Conservation (phyloP, 2,888 invertebrate genomes). For the Drosophila meridiana region DNA sequence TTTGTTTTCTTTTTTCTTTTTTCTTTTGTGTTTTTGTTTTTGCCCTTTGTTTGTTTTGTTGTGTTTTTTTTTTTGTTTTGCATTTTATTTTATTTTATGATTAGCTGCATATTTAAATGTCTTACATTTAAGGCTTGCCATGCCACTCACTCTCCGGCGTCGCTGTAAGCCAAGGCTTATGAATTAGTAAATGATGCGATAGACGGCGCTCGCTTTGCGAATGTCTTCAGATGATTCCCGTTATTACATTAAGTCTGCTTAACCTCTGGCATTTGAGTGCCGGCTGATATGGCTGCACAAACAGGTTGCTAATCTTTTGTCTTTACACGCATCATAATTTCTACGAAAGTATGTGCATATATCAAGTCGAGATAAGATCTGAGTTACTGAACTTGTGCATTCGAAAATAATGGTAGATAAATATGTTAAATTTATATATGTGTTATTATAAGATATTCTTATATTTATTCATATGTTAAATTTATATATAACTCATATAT, state of each 20-base stretch:
- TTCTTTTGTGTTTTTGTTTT: too few species aligned
- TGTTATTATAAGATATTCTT: too few species aligned
- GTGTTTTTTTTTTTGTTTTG: not conserved
- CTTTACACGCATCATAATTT: slow-evolving; percentile 9
- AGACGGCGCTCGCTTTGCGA: slow-evolving; percentile 36
- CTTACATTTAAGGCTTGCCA: slow-evolving; percentile 22
- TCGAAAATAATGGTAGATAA: not conserved
- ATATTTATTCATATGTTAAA: not conserved
- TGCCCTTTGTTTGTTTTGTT: not conserved
- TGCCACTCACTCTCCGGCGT: not conserved
- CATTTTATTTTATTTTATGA: slow-evolving; percentile 44
- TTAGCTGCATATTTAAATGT: slow-evolving; percentile 67
- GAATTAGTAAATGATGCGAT: slow-evolving; percentile 66
- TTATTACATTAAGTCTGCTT: slow-evolving; percentile 33
- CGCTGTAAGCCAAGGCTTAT: slow-evolving; percentile 45
- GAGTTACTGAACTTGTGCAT: not conserved
- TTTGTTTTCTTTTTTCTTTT: slow-evolving; percentile 50
- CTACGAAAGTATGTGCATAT: not conserved
- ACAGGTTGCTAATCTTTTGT: slow-evolving; percentile 14
- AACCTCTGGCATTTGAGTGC: slow-evolving; percentile 25
- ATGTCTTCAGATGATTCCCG: slow-evolving; percentile 52
- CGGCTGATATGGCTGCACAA: slow-evolving; percentile 10
- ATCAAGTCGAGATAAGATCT: slow-evolving; percentile 8
- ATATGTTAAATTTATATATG: not conserved
- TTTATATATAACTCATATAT: not conserved